Base-by-base conservation (phyloP, 2,888 invertebrate species). In the Parnassius orleans region DNA sequence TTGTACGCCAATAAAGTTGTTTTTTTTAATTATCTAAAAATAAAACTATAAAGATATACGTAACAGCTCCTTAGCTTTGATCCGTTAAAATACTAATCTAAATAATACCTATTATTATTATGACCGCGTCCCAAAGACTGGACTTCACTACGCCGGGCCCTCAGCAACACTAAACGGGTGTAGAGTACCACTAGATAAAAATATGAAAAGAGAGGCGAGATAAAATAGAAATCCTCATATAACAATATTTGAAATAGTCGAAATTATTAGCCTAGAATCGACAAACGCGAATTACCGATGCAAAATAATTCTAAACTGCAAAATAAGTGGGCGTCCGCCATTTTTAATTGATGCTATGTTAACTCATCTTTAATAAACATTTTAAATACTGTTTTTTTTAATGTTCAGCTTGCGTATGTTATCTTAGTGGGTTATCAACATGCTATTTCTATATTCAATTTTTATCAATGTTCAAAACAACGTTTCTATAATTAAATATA, bases 321-420 rank as follows among this genome's bases (percentile, higher is more conserved):
- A 33, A 44, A 42, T 43, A 60, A 50, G 60, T 48, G 54, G 54
- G 60, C 19, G 43, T 47, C 46, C 50, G 54, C 60, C 60, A 60
- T 54, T 24, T 60, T 60, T 60, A 54, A 55, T 60, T 50, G 53
- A n/a, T 12, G 2, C 2, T 9, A 43, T 10, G 24, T 11, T 53
- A 41, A 59, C 44, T 41, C 15, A 15, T 43, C 14, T 12, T 19
- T 51, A 51, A 43, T 41, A 57, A 57, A 15, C 10, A 14, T 3
- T n/a, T n/a, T n/a, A 9, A 44, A 43, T 19, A 42, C 33, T 15
- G 2, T 15, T 57, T 51, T 43, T 43, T 19, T 51, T 24, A 19
- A 2, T 55, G 51, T 24, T 52, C 44, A 14, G 9, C 11, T 14
- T 44, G 14, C 19, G 10, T 50, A 44, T 24, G 9, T 53, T 41